Evolutionary conservation across 2,888 invertebrate genomes (phyloP).

Genomic region (Campoplex nolae): DNA sequence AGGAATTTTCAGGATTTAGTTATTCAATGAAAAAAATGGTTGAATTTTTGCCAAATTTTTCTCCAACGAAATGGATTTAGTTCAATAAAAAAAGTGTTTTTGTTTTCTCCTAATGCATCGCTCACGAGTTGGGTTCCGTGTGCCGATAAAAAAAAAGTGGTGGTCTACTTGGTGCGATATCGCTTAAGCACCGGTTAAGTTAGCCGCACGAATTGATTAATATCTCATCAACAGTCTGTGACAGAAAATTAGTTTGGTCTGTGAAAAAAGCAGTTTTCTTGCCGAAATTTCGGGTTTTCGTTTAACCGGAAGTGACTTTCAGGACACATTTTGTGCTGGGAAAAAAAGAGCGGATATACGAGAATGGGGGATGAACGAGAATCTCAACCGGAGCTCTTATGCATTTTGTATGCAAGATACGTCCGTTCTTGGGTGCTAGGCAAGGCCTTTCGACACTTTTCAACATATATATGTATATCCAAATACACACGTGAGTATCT

Average conservation of each 20-base stretch:
- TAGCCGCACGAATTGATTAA: neutral
- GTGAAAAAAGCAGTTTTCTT: neutral
- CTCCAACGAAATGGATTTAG: too few relatives aligned
- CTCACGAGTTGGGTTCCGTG: too few relatives aligned
- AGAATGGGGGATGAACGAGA: slow-evolving; percentile 27
- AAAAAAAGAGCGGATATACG: neutral
- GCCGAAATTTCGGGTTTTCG: neutral
- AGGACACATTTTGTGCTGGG: neutral
- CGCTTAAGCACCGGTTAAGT: neutral
- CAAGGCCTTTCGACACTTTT: slow-evolving; percentile 52
- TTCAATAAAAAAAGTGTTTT: too few relatives aligned
- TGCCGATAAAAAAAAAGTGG: too few relatives aligned
- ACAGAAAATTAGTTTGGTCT: neutral
- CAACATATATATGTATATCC: slow-evolving; percentile 13
- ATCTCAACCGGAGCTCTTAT: slow-evolving; percentile 3
- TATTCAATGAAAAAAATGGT: too few relatives aligned
- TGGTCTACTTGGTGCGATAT: neutral
- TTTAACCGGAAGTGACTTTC: neutral
- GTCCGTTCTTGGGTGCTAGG: slow-evolving; percentile 59
- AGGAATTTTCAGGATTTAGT: too few relatives aligned
- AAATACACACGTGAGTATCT: slow-evolving; percentile 3
- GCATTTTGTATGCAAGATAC: slow-evolving; percentile 63
- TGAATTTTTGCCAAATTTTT: too few relatives aligned
- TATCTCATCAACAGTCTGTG: neutral
- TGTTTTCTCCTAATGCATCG: too few relatives aligned